Conservation (phyloP, 2,113 vertebrate species). For the Grus americana region DNA sequence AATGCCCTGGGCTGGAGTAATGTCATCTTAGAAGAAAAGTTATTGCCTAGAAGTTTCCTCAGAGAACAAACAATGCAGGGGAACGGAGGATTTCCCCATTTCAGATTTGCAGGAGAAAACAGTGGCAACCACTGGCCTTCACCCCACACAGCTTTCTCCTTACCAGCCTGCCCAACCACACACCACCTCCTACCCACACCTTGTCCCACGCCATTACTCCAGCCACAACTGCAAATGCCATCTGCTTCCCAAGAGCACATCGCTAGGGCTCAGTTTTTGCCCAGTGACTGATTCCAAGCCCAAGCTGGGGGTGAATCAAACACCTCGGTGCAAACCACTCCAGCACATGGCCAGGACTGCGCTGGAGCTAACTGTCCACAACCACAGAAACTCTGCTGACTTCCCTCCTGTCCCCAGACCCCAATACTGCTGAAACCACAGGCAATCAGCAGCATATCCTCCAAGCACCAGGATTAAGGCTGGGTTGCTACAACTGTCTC, state of each 20-base stretch:
- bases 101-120: neutral
- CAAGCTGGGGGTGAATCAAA: neutral
- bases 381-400: neutral
- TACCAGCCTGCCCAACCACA: neutral
- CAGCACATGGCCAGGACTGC: neutral
- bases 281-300: neutral
- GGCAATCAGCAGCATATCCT: neutral
- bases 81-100: neutral
- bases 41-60: neutral
- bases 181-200: rapidly evolving
- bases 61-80: neutral
- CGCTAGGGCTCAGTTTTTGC: neutral
- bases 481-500: conserved; percentile 26
- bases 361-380: neutral
- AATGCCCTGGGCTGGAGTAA: neutral
- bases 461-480: neutral
- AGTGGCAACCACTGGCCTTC: neutral
- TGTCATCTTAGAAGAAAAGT: neutral
- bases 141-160: neutral
- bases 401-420: neutral
- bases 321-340: neutral
- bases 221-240: neutral
- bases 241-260: neutral
- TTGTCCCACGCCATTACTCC: neutral
- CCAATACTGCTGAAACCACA: neutral